Evolutionary conservation across 2,888 invertebrate species (phyloP), one percentile per base, ranked within the genome.

Genomic region (Drosophila phalerata): DNA sequence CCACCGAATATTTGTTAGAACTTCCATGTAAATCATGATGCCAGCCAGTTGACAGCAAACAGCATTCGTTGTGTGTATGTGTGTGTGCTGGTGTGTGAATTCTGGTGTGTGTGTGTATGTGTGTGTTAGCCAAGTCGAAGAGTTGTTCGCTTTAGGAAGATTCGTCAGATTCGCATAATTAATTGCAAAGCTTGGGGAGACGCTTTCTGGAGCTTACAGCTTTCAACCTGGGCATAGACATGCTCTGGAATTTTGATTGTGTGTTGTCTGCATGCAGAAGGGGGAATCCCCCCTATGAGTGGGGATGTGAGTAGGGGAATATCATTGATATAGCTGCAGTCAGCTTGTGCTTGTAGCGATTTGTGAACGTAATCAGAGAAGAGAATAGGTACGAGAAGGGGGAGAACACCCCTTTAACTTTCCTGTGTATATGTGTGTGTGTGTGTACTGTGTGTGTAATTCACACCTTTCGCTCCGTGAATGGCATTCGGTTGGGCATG

Each of bases 111-210:
- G 47, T 38, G 28, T 53, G 42, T 58, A 17, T 47, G 34, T 64
- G 34, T 67, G 43, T 69, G 22, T 62, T 77, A 75, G 76, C 69
- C 73, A 81, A 84, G 88, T 87, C 84, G 88, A 84, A 84, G 84
- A 89, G 89, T 88, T 89, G 89, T 48, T 65, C 78, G 76, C 78
- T 85, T 57, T 72, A 81, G 90, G 76, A 90, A 85, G 82, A 85
- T 87, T 87, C 86, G 89, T 87, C 91, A 91, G 90, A 90, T 90
- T 90, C 88, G 83, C 82, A 90, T 91, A 90, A 90, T 91, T 91
- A 90, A 90, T 90, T 91, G 87, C 90, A 75, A 84, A 86, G 81
- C 88, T 89, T 79, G 81, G 81, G 77, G 71, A 77, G 37, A 19
- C 70, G 43, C 69, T 67, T 62, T 42, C 55, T 40, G 66, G 5